Base-by-base conservation (phyloP, 2,113 vertebrate genomes). In the Dascyllus trimaculatus region DNA sequence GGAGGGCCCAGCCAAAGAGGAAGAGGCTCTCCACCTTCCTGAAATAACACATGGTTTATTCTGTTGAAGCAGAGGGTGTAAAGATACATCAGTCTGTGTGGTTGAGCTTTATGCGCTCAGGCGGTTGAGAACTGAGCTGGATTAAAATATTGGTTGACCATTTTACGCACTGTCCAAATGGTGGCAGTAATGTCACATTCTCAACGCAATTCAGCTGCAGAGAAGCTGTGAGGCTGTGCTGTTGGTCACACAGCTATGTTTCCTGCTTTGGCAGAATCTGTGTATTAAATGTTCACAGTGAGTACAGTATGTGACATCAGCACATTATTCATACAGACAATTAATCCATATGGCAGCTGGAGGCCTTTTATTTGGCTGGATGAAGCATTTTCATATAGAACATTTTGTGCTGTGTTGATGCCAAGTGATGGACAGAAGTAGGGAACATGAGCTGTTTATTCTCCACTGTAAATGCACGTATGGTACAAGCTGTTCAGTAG, bases 111-210 rank as follows among this genome's bases (percentile, higher is more conserved):
- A 60, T 62, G 38, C 59, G 75, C 24, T 67, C 65, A 26, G 48
- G 25, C 18, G 18, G 18, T 57, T 63, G 5, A 49, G 17, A 26
- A 15, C 29, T 48, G 26, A 65, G 46, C 22, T 64, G 13, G 24
- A 0, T 53, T 48, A 54, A 61, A 76, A 76, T 57, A 80, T 62
- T 56, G 2, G 62, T 52, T 15, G 70, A 66, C 11, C 51, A 86
- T 74, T 84, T 87, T 78, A 35, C 19, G 25, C 53, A 40, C 29
- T 9, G 73, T 60, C 87, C 90, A 86, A 90, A 70, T 54, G 91
- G 87, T 84, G 90, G 90, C 89, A 90, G 87, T 85, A 81, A 86
- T 46, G 88, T 57, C 74, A 78, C 75, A 68, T 38, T 17, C 35
- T 66, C n/a, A 19, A 22, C 48, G 48, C 54, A 5, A 2, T 65